These are phyloP conservation scores for Melitaea athalia DNA, from an alignment of 2,888 invertebrate species.

Conservation along the genomic window DNA sequence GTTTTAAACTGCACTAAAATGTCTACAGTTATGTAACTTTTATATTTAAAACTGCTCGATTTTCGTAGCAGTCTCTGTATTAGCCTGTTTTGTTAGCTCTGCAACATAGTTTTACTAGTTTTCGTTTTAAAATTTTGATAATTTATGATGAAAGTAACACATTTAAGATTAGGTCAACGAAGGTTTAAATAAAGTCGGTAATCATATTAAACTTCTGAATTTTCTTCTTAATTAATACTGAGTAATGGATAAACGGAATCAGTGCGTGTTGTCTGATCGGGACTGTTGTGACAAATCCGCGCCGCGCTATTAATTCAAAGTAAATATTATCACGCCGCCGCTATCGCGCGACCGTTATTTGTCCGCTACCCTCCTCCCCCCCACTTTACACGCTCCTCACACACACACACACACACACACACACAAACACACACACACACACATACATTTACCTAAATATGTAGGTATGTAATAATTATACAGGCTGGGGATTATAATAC, in stretches of 20 bases:
- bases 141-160: background rate
- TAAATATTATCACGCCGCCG: background rate
- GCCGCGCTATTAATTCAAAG: slow-evolving; percentile 3
- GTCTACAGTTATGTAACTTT: background rate
- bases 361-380: background rate
- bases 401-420: too few relatives aligned
- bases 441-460: too few relatives aligned
- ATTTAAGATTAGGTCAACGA: background rate
- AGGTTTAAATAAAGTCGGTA: background rate
- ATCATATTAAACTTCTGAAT: background rate
- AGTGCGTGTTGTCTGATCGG: background rate
- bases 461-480: too few relatives aligned
- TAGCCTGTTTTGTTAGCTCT: too few relatives aligned
- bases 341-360: background rate
- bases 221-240: background rate
- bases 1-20: background rate
- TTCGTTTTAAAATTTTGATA: too few relatives aligned
- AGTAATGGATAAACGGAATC: background rate
- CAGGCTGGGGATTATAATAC: too few relatives aligned
- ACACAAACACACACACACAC: too few relatives aligned
- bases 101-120: background rate
- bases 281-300: background rate
- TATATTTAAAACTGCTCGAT: background rate
- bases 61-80: background rate
- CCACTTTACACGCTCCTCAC: background rate